phyloP scores from a whole-genome alignment of 2,797 vertebrate species.

The Rhinella marina region DNA sequence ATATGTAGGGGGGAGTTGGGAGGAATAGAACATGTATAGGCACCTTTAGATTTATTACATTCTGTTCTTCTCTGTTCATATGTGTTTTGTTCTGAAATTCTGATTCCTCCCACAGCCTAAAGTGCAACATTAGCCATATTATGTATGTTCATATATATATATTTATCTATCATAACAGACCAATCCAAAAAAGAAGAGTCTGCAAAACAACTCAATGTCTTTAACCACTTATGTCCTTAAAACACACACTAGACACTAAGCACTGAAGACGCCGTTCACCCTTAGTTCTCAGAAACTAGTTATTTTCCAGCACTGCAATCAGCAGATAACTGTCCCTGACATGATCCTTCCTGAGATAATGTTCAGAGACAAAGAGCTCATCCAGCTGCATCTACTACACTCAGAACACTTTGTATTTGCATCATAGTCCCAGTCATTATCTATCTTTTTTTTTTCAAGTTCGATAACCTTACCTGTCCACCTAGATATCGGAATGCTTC shows the following conservation, averaged over 20 bases:
- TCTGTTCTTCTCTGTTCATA: no score
- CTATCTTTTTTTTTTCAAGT: neutral
- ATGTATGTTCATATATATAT: neutral
- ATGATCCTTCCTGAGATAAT: slow-evolving; percentile 37
- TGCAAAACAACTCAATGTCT: neutral
- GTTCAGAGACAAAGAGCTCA: slow-evolving; percentile 43
- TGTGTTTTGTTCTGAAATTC: no score
- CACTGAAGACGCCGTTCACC: neutral
- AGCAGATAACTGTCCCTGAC: slow-evolving; percentile 11
- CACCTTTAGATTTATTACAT: no score
- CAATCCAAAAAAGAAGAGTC: no score
- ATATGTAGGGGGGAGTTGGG: no score
- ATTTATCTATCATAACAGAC: no score
- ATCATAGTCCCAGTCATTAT: neutral
- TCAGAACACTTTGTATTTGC: slow-evolving; percentile 28
- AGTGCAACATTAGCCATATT: no score
- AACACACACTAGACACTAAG: neutral
- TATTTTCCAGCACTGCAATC: slow-evolving; percentile 21
- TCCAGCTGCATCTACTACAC: slow-evolving; percentile 22
- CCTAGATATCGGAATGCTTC: slow-evolving; percentile 16
- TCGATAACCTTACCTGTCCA: slow-evolving; percentile 47
- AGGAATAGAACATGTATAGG: no score
- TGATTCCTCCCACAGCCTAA: no score
- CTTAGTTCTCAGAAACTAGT: neutral
- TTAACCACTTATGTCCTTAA: neutral